Base-by-base conservation (phyloP, 1,140 invertebrate genomes). In the Brachionus calyciflorus region DNA sequence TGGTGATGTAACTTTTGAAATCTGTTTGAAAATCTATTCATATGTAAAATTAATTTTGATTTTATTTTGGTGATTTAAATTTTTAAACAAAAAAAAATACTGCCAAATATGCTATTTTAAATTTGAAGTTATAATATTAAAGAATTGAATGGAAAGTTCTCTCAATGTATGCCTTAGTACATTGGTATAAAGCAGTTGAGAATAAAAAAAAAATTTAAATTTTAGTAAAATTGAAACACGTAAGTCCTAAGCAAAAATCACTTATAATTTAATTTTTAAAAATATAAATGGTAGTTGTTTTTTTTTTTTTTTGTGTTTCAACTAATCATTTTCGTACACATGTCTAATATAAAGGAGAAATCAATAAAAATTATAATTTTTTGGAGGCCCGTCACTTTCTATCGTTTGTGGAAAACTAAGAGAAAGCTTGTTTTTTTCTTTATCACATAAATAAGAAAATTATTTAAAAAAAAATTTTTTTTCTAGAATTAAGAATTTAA, bases 311-410 rank as follows among this genome's bases (percentile, higher is more conserved):
- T 37, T 60, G 33, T 33, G 19, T 60, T 60, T 37, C 28, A 60
- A 60, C 55, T 60, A 60, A 60, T 60, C 55, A 60, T 60, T 60
- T 60, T 60, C 19, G 55, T 60, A 60, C 55, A 60, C 55, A 60
- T 60, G 55, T 60, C 37, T 37, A 33, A 33, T 60, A 33, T 60
- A 33, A n/a, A n/a, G n/a, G n/a, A 60, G 19, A 60, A 60, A 37
- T 60, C 33, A 9, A 60, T 60, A 60, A 60, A 60, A 37, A 28
- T 37, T 37, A 33, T 60, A 33, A 33, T 60, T 21, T 60, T 37
- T 60, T 37, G 33, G 9, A 60, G 37, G n/a, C 37, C n/a, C n/a
- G n/a, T 33, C 28, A 33, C 55, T 37, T 60, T 60, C 37, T n/a
- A n/a, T n/a, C n/a, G n/a, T n/a, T n/a, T n/a, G n/a, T n/a, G n/a